phyloP scores from a whole-genome alignment of 2,888 invertebrate genomes.

The Fragum sueziense region DNA sequence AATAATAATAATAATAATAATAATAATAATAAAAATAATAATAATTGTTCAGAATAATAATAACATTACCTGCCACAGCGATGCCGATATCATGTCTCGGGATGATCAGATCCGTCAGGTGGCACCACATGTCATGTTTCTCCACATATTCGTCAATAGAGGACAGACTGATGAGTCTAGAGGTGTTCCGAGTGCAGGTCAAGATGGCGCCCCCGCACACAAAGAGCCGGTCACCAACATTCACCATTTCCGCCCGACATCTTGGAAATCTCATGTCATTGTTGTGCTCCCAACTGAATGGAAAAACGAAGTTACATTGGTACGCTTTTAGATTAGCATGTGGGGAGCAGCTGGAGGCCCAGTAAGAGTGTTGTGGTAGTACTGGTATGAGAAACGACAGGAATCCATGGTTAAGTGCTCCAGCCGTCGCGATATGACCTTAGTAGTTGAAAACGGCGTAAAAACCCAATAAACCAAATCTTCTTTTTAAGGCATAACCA shows the following conservation, averaged over 20 bases:
- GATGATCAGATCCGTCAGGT: constrained; percentile 60
- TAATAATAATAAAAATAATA: too few species aligned
- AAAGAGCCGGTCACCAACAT: constrained; percentile 56
- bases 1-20: too few species aligned
- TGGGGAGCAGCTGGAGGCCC: too few species aligned
- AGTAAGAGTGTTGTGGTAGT: too few species aligned
- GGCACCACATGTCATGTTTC: constrained; percentile 62
- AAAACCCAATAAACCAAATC: too few species aligned
- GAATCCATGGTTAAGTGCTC: too few species aligned
- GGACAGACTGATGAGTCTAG: constrained; percentile 58
- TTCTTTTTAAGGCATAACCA: too few species aligned
- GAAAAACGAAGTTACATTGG: neutral
- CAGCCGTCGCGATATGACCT: too few species aligned
- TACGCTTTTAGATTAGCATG: too few species aligned
- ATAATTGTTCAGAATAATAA: too few species aligned
- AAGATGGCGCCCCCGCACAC: constrained; percentile 71
- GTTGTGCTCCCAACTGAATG: constrained; percentile 63
- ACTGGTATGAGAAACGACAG: too few species aligned
- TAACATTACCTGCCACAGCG: constrained; percentile 63
- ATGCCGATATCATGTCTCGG: constrained; percentile 69
- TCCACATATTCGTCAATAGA: constrained; percentile 64
- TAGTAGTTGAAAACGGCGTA: too few species aligned
- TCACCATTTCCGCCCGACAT: constrained; percentile 65
- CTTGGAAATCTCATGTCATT: constrained; percentile 64
- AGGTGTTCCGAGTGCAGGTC: constrained; percentile 41